phyloP scores from a whole-genome alignment of 2,888 invertebrate species.

The Platycheirus rosarum region DNA sequence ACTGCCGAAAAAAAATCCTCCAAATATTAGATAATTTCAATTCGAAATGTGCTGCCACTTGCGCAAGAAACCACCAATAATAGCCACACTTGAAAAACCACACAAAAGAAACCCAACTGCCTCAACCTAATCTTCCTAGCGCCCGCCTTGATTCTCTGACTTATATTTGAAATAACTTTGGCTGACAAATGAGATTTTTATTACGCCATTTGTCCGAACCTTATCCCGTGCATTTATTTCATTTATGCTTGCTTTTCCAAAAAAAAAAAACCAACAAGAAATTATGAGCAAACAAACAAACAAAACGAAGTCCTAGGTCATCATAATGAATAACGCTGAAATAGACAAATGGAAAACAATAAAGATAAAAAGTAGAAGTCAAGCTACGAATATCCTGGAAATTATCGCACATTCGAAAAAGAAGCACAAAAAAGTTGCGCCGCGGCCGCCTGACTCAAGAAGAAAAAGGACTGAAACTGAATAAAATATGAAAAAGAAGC shows the following conservation, averaged over 20 bases:
- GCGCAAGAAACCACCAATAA: slow-evolving; percentile 19
- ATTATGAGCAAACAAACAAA: background rate
- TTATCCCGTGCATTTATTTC: slow-evolving; percentile 67
- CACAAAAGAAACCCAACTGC: slow-evolving; percentile 2
- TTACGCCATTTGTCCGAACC: slow-evolving; percentile 69
- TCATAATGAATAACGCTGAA: slow-evolving; percentile 69
- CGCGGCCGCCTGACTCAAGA: background rate
- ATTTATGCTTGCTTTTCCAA: slow-evolving; percentile 50
- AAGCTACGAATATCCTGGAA: slow-evolving; percentile 47
- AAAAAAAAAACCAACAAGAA: background rate
- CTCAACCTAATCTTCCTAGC: slow-evolving; percentile 2
- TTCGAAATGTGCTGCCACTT: too few relatives aligned
- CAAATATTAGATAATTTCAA: too few relatives aligned
- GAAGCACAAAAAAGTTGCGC: slow-evolving; percentile 1
- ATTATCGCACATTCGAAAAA: slow-evolving; percentile 41
- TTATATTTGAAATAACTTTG: slow-evolving; percentile 62
- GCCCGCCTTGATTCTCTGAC: slow-evolving; percentile 17
- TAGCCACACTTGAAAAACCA: slow-evolving; percentile 1
- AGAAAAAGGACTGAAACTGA: slow-evolving; percentile 5
- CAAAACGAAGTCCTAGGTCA: slow-evolving; percentile 37
- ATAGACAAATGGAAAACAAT: slow-evolving; percentile 72
- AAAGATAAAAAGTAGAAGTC: slow-evolving; percentile 47
- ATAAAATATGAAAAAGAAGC: slow-evolving; percentile 61
- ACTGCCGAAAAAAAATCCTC: too few relatives aligned
- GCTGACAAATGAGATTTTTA: slow-evolving; percentile 72